phyloP scores from a whole-genome alignment of 2,888 invertebrate species.

The Aricia artaxerxes region DNA sequence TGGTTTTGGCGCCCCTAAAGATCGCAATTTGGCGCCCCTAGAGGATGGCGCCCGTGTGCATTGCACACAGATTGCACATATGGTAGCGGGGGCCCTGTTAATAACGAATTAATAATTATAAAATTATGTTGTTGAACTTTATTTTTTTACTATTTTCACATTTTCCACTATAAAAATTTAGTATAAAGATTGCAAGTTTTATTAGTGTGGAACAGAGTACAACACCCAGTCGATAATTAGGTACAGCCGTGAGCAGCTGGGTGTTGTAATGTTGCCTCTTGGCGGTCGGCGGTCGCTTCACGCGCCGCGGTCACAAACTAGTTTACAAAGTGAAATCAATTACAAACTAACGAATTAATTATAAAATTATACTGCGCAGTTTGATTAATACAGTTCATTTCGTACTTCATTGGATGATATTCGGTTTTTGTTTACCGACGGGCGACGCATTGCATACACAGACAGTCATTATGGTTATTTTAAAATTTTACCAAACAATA shows the following conservation, averaged over 20 bases:
- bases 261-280: background rate
- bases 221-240: too few species aligned
- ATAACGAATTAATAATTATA: too few species aligned
- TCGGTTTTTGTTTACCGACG: background rate
- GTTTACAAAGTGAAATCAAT: constrained; percentile 13
- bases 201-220: background rate
- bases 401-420: background rate
- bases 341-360: constrained; percentile 17
- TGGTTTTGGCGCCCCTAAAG: too few species aligned
- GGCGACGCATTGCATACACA: background rate
- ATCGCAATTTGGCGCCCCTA: too few species aligned
- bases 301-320: constrained; percentile 2
- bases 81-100: too few species aligned
- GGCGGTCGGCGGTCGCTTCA: background rate
- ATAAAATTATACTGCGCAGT: constrained; percentile 7
- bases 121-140: too few species aligned
- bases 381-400: background rate
- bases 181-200: background rate
- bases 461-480: background rate
- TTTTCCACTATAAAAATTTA: too few species aligned
- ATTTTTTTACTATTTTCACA: too few species aligned
- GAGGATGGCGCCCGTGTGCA: too few species aligned
- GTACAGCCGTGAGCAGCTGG: background rate
- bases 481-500: too few species aligned
- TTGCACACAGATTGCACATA: too few species aligned